Evolutionary conservation across 2,797 vertebrate species (phyloP).

Genomic region (Melanotaenia maccullochi): DNA sequence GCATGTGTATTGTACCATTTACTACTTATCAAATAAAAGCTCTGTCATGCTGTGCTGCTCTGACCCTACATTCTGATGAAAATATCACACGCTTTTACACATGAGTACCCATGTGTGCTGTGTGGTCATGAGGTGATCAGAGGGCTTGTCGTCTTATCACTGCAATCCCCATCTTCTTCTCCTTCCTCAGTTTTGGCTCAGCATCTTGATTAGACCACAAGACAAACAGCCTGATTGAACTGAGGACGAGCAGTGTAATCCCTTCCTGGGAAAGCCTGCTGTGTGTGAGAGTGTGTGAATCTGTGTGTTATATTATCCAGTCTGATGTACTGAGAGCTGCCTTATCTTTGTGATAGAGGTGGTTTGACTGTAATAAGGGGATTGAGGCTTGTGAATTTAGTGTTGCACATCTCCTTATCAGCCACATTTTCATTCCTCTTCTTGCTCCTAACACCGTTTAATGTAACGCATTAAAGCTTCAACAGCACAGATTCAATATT

Average conservation of each 20-base stretch:
- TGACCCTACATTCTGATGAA: conserved; percentile 38
- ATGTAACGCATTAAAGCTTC: not conserved
- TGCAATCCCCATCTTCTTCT: conserved; percentile 22
- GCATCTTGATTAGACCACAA: conserved; percentile 49
- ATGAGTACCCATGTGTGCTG: not conserved
- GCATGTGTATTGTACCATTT: conserved; percentile 49
- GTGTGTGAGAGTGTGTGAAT: conserved; percentile 18
- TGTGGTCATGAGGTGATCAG: conserved; percentile 39
- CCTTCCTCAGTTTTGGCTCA: conserved; percentile 48
- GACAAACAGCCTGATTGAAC: conserved; percentile 60
- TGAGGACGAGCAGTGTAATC: conserved; percentile 47
- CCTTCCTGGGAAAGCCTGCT: conserved; percentile 20
- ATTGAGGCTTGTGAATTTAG: conserved; percentile 8
- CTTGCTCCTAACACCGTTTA: not conserved
- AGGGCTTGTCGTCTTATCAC: conserved; percentile 31
- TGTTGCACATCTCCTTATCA: conserved; percentile 1
- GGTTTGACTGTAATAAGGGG: conserved; percentile 23
- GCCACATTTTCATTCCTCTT: conserved; percentile 5
- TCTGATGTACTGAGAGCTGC: conserved; percentile 26
- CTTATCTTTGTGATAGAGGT: conserved; percentile 42
- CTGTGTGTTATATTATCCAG: conserved; percentile 25
- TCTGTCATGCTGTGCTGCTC: conserved; percentile 46
- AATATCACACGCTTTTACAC: conserved; percentile 21
- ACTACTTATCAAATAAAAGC: conserved; percentile 54
- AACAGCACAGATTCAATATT: conserved; percentile 3